These are phyloP conservation scores for Salmo trutta DNA, from an alignment of 2,797 vertebrate species.

Conservation along the genomic window DNA sequence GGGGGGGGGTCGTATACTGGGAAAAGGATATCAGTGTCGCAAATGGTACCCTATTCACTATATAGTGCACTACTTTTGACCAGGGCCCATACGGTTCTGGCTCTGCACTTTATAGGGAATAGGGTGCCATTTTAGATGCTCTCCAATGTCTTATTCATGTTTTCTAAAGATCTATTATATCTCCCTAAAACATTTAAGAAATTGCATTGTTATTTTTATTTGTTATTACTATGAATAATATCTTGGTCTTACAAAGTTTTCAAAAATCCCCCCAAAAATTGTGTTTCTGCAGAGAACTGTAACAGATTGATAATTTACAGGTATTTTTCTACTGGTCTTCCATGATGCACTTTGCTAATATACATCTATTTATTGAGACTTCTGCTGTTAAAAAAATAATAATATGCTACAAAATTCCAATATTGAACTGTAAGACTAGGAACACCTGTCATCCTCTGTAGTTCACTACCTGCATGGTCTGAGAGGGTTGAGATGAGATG, in stretches of 20 bases:
- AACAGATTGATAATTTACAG: constrained; percentile 43
- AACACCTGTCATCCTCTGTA: constrained; percentile 19
- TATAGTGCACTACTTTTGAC: not conserved
- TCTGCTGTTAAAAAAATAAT: constrained; percentile 39
- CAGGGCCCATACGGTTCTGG: too few species aligned
- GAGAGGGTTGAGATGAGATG: too few species aligned
- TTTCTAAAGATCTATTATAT: constrained; percentile 69
- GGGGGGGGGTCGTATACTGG: constrained; percentile 50
- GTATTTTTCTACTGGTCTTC: constrained; percentile 73
- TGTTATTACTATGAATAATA: constrained; percentile 66
- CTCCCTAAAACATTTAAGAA: constrained; percentile 44
- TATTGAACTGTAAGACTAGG: constrained; percentile 38
- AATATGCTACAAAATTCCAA: constrained; percentile 45
- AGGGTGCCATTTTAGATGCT: not conserved
- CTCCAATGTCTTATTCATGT: constrained; percentile 70
- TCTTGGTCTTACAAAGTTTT: constrained; percentile 62
- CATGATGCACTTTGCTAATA: constrained; percentile 71
- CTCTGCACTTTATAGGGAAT: not conserved
- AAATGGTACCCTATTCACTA: not conserved
- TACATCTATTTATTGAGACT: constrained; percentile 68
- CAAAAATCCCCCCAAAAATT: constrained; percentile 48
- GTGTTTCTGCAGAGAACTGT: constrained; percentile 57
- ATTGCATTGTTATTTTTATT: constrained; percentile 69
- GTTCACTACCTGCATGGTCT: too few species aligned
- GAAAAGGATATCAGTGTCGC: constrained; percentile 19